Evolutionary conservation across 92 coral and sea anemone species (phyloP).

Genomic region (Actinostola sp.): DNA sequence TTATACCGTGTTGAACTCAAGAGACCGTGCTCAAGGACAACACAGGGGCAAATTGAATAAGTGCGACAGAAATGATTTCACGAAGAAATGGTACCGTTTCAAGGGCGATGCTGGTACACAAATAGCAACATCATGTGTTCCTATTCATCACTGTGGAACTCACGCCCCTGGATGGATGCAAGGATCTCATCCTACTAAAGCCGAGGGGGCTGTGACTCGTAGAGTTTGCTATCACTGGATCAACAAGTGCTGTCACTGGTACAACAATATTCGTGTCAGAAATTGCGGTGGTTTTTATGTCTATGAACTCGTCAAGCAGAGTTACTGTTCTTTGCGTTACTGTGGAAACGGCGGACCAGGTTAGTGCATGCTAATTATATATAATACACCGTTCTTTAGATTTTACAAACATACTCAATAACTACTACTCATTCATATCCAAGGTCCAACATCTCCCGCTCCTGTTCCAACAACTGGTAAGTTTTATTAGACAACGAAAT

Average conservation of each 20-base stretch:
- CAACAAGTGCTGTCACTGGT: conserved; percentile 40
- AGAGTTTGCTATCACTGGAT: conserved; percentile 58
- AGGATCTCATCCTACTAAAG: conserved; percentile 44
- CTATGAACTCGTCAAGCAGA: conserved; percentile 44
- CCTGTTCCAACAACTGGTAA: conserved; percentile 4
- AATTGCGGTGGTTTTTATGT: conserved; percentile 52
- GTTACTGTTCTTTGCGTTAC: conserved; percentile 57
- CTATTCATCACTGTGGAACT: conserved; percentile 58
- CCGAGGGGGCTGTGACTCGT: conserved; percentile 37
- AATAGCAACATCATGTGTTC: conserved; percentile 64
- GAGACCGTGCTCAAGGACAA: conserved; percentile 42
- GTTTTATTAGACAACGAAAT: too few relatives aligned
- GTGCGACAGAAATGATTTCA: conserved; percentile 23
- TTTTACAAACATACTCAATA: too few relatives aligned
- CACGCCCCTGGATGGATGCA: conserved; percentile 66
- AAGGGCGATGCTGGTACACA: conserved; percentile 59
- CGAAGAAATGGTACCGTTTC: conserved; percentile 69
- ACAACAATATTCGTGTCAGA: conserved; percentile 44
- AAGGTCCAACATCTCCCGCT: not conserved
- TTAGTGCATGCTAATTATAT: not conserved
- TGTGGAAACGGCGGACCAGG: conserved; percentile 50
- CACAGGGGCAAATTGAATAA: conserved; percentile 29
- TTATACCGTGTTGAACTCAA: conserved; percentile 19
- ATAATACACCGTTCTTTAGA: too few relatives aligned
- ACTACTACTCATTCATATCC: too few relatives aligned